These are phyloP conservation scores for Lepus europaeus DNA, from an alignment of 2,113 vertebrate species.

Conservation along the genomic window DNA sequence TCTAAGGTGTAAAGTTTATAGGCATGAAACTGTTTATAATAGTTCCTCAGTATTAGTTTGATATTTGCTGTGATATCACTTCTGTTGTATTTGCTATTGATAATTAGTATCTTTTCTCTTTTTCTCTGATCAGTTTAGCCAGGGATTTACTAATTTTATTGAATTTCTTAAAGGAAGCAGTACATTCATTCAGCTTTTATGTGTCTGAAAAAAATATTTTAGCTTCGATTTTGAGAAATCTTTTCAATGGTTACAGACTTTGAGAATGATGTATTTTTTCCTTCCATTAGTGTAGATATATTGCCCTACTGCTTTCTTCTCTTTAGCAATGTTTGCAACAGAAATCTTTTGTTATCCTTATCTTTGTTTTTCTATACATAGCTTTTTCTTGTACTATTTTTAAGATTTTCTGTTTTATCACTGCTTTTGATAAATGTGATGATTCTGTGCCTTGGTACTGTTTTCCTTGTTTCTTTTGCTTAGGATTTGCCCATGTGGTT, in stretches of 20 bases:
- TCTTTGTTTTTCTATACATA: neutral
- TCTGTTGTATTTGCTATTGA: neutral
- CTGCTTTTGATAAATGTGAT: conserved; percentile 2
- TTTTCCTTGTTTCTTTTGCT: conserved; percentile 28
- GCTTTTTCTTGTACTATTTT: neutral
- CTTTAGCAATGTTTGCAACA: neutral
- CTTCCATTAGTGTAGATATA: neutral
- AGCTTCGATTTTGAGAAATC: neutral
- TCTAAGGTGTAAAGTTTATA: neutral
- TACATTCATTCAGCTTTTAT: neutral
- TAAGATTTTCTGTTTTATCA: conserved; percentile 43
- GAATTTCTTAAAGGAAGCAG: conserved; percentile 25
- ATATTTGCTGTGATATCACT: neutral
- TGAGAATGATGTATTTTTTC: neutral
- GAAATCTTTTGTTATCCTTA: neutral
- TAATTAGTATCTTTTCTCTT: neutral
- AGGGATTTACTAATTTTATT: neutral
- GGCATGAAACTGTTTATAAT: neutral
- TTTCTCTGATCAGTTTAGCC: neutral
- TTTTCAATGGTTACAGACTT: neutral
- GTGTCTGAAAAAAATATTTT: neutral
- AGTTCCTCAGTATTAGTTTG: conserved; percentile 7
- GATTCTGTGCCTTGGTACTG: neutral
- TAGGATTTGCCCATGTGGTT: neutral
- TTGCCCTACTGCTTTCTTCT: neutral